phyloP scores from a whole-genome alignment of 1,140 invertebrate genomes.

The Drosophila sechellia region DNA sequence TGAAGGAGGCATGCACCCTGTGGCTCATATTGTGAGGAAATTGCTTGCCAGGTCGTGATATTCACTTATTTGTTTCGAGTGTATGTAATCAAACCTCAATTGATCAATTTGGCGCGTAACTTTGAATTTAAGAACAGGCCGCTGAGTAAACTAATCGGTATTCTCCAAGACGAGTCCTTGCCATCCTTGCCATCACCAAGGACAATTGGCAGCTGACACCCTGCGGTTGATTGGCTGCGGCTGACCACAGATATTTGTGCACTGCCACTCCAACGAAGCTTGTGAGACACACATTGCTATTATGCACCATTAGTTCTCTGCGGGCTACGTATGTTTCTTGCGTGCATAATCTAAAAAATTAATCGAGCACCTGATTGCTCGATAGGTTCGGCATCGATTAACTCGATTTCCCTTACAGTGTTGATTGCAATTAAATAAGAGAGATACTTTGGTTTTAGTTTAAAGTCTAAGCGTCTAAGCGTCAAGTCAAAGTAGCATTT shows the following conservation, averaged over 20 bases:
- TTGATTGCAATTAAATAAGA: neutral
- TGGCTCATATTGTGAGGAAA: too few relatives aligned
- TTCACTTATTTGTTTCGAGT: too few relatives aligned
- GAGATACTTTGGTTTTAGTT: too few relatives aligned
- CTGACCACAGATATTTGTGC: conserved; percentile 34
- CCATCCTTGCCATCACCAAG: neutral
- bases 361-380: neutral
- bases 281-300: conserved; percentile 15
- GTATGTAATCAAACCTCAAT: too few relatives aligned
- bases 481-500: neutral
- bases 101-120: too few relatives aligned
- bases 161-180: neutral
- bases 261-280: conserved; percentile 7
- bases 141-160: neutral
- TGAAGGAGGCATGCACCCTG: neutral
- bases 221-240: conserved; percentile 33
- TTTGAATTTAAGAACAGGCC: neutral
- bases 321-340: neutral
- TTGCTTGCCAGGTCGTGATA: too few relatives aligned
- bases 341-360: neutral
- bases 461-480: neutral
- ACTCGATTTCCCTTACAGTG: neutral
- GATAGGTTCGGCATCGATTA: conserved; percentile 15
- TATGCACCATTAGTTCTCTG: conserved; percentile 30
- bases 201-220: conserved; percentile 43